These are phyloP conservation scores for Salminus brasiliensis DNA, from an alignment of 2,113 vertebrate species.

Conservation along the genomic window DNA sequence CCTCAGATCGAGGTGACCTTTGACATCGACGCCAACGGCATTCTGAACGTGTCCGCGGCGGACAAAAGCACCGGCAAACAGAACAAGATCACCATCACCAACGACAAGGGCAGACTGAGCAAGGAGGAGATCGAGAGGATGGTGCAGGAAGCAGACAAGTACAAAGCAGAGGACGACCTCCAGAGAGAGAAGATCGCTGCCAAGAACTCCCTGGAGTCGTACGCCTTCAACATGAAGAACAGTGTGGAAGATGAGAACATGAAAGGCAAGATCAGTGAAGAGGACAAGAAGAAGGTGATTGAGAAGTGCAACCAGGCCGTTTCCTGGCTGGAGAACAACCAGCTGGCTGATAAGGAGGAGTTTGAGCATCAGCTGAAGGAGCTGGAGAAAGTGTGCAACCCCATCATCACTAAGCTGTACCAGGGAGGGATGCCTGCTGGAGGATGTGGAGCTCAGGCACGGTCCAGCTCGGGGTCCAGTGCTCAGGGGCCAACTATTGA, in stretches of 20 bases:
- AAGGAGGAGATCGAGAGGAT: slow-evolving; percentile 37
- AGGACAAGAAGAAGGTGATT: slow-evolving; percentile 30
- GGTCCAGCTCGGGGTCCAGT: slow-evolving; percentile 11
- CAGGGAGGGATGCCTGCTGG: slow-evolving; percentile 33
- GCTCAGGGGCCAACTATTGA: slow-evolving; percentile 28
- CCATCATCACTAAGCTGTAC: slow-evolving; percentile 38
- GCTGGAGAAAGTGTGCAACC: slow-evolving; percentile 38
- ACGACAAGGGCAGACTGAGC: slow-evolving; percentile 46
- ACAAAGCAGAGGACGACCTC: slow-evolving; percentile 33
- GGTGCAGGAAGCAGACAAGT: slow-evolving; percentile 36
- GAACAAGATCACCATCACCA: slow-evolving; percentile 51
- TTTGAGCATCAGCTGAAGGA: slow-evolving; percentile 33
- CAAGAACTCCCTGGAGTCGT: slow-evolving; percentile 27
- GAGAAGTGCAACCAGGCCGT: slow-evolving; percentile 37
- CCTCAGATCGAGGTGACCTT: slow-evolving; percentile 40
- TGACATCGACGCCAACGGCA: slow-evolving; percentile 32
- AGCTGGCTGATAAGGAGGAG: slow-evolving; percentile 37
- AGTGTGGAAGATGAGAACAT: slow-evolving; percentile 27
- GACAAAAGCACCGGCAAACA: slow-evolving; percentile 40
- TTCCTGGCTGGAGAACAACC: slow-evolving; percentile 42
- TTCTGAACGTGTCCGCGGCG: slow-evolving; percentile 39
- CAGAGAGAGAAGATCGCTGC: slow-evolving; percentile 30
- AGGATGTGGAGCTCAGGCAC: slow-evolving; percentile 38
- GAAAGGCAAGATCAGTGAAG: slow-evolving; percentile 36
- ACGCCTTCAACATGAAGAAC: slow-evolving; percentile 32